These are phyloP conservation scores for Neelides sp. DNA, from an alignment of 1,140 invertebrate species.

Conservation along the genomic window DNA sequence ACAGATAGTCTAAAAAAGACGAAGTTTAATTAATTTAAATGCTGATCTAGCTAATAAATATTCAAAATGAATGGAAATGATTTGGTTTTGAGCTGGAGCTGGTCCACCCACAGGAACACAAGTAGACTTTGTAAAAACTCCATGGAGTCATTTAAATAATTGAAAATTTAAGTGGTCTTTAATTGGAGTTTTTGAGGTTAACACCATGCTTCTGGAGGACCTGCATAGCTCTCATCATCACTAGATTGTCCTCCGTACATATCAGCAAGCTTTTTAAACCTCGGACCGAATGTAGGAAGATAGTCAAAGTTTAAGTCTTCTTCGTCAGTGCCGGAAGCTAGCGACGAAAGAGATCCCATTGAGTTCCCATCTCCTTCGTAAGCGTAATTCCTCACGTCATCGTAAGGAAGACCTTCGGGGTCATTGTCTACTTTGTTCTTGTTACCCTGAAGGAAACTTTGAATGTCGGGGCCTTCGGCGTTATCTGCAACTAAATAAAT, in stretches of 20 bases:
- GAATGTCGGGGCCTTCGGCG: conserved; percentile 63
- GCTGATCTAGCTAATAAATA: no score
- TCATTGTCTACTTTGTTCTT: conserved; percentile 81
- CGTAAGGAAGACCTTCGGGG: conserved; percentile 74
- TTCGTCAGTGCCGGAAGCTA: conserved; percentile 84
- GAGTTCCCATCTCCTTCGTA: conserved; percentile 94
- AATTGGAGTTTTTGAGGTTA: no score
- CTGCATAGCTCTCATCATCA: conserved; percentile 54
- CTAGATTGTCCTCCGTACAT: conserved; percentile 90
- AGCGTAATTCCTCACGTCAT: conserved; percentile 89
- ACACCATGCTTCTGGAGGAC: conserved; percentile 60
- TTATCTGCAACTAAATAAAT: conserved; percentile 36
- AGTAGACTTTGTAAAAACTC: no score
- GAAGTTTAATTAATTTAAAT: no score
- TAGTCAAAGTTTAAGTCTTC: conserved; percentile 94
- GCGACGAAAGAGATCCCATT: conserved; percentile 78
- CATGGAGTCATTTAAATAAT: no score
- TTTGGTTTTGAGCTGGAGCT: no score
- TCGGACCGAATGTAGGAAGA: conserved; percentile 86
- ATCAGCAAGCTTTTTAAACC: conserved; percentile 90
- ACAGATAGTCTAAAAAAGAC: no score
- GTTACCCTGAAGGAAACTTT: conserved; percentile 77
- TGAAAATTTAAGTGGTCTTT: no score
- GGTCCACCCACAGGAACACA: no score
- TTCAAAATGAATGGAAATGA: no score